Base-by-base conservation (phyloP, 2,888 invertebrate species). In the Capitulum mitella region DNA sequence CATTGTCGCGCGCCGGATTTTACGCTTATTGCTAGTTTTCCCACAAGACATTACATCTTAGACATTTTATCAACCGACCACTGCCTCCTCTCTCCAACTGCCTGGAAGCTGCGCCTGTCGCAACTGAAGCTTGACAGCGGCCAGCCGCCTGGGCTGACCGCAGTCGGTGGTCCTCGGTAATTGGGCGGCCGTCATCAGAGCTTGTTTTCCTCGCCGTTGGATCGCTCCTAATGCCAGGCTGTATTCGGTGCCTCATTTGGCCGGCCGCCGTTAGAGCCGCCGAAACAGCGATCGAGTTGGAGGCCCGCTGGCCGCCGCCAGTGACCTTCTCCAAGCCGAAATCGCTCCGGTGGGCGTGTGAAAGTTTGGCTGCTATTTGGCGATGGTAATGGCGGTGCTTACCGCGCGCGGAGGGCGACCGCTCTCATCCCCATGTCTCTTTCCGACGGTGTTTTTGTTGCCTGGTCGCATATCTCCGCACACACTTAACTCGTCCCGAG, bases 391-490 rank as follows among this genome's bases (percentile, higher is more conserved):
- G 16, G 54, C 54, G 54, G 54, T 54, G 54, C 5, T 54, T n/a
- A 54, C 54, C 22, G 26, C 16, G n/a, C n/a, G n/a, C n/a, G 3
- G n/a, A 1, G 54, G n/a, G n/a, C 22, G n/a, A 6, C n/a, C 54
- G n/a, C 54, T 54, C 43, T 54, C 54, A 54, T n/a, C n/a, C 54
- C n/a, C 54, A n/a, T n/a, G 3, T 5, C 54, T n/a, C 54, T 54
- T n/a, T 6, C 6, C 2, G n/a, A 54, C 54, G 10, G 3, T 22
- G 54, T 16, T 54, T 54, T 54, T 54, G 54, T 54, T 54, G 26
- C n/a, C 54, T 54, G n/a, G 54, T n/a, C 54, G 54, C 54, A 54
- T 54, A 54, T 54, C n/a, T 54, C n/a, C 16, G n/a, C n/a, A n/a
- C n/a, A 5, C 3, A 16, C 54, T 54, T 54, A 26, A n/a, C n/a